phyloP scores from a whole-genome alignment of 1,140 invertebrate species.

The Meteorus sp. region DNA sequence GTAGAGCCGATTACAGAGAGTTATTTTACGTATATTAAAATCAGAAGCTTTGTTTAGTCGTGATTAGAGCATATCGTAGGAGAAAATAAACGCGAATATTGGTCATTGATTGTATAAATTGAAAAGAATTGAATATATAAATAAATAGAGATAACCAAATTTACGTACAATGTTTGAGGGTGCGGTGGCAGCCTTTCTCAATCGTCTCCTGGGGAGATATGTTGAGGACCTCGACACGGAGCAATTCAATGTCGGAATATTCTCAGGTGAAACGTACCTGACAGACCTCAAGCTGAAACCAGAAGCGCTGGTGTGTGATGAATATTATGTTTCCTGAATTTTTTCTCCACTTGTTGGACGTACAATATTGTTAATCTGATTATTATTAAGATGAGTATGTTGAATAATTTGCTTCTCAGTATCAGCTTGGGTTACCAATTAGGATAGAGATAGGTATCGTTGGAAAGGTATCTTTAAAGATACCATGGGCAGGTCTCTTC shows the following conservation, averaged over 20 bases:
- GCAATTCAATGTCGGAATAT: conserved; percentile 80
- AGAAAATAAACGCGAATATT: too few relatives aligned
- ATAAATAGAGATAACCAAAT: too few relatives aligned
- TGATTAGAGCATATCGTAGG: too few relatives aligned
- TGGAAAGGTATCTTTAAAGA: conserved; percentile 74
- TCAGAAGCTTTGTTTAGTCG: too few relatives aligned
- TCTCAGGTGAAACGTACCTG: conserved; percentile 77
- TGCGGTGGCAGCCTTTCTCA: conserved; percentile 75
- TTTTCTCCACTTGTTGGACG: too few relatives aligned
- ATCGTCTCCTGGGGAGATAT: conserved; percentile 79
- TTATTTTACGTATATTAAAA: too few relatives aligned
- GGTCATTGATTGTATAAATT: conserved; percentile 12
- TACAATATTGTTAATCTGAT: background rate
- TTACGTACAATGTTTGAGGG: conserved; percentile 71
- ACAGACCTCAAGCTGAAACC: conserved; percentile 76
- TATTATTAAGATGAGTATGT: too few relatives aligned
- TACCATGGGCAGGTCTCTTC: conserved; percentile 77
- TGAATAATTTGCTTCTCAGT: conserved; percentile 68
- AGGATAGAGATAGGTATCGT: conserved; percentile 79
- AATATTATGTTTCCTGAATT: too few relatives aligned
- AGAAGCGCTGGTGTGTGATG: conserved; percentile 75
- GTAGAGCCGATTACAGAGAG: too few relatives aligned
- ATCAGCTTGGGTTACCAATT: conserved; percentile 77
- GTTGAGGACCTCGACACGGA: conserved; percentile 80
- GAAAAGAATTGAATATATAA: too few relatives aligned